phyloP scores from a whole-genome alignment of 2,113 vertebrate species.

The Panthera uncia region DNA sequence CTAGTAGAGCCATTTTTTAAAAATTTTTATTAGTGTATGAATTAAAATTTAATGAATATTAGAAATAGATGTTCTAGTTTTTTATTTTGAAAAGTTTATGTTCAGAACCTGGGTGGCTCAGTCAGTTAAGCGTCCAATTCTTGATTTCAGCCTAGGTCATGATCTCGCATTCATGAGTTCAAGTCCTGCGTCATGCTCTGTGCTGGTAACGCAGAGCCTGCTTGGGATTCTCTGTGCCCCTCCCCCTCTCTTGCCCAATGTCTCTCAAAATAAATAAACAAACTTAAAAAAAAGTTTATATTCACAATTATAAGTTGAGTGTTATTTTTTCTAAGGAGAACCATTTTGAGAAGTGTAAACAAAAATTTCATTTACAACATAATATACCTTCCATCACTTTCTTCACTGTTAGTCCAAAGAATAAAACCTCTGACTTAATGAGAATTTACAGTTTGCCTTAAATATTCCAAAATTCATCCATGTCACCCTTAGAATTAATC shows the following conservation, averaged over 20 bases:
- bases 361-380: conserved; percentile 6
- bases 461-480: background rate
- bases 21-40: background rate
- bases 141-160: too few relatives aligned
- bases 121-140: too few relatives aligned
- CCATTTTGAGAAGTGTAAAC: background rate
- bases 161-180: too few relatives aligned
- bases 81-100: background rate
- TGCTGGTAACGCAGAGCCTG: too few relatives aligned
- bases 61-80: background rate
- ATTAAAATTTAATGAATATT: background rate
- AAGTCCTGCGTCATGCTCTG: too few relatives aligned
- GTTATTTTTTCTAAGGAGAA: background rate
- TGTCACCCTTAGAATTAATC: background rate
- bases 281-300: background rate
- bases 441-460: conserved; percentile 35
- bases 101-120: too few relatives aligned
- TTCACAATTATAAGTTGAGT: background rate
- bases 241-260: too few relatives aligned
- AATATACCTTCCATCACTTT: background rate
- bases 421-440: background rate
- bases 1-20: background rate
- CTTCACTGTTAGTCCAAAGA: background rate
- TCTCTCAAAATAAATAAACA: too few relatives aligned
- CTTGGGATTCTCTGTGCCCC: too few relatives aligned